Base-by-base conservation (phyloP, 2,888 invertebrate genomes). In the Harpagoxenus sublaevis region DNA sequence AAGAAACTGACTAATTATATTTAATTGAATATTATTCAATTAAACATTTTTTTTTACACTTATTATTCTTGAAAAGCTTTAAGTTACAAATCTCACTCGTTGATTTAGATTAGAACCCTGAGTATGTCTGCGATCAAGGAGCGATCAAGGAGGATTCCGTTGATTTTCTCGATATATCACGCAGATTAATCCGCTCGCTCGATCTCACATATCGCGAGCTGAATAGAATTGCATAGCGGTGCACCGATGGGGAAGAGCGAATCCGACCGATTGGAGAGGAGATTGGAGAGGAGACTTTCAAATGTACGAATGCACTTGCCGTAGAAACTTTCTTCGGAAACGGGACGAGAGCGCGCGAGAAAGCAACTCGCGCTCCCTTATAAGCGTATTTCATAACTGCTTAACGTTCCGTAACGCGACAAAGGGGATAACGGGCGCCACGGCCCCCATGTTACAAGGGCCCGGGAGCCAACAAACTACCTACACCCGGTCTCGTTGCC, bases 301-400 rank as follows among this genome's bases (percentile, higher is more conserved):
- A 94, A 94, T 92, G 92, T 90, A 89, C 90, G 88, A 92, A 91
- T 93, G 94, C 94, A 94, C 93, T 94, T 93, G 93, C 91, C 88
- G 87, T 87, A 89, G 90, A 92, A 94, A 95, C 94, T 94, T 95
- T 95, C 94, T 94, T 94, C 92, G 93, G 83, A 89, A 89, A 87
- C 87, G 90, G 86, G 87, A 88, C 89, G 91, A 87, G 90, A 91
- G 92, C 91, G 90, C 91, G 89, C 92, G 94, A 92, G 94, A 94
- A 94, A 94, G 94, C 62, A 91, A 89, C 85, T 87, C 2, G 35
- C 89, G 90, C 90, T 91, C 92, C 93, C 92, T 93, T 93, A 92
- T 92, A 93, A 93, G 92, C 90, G 92, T 93, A 94, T 94, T 94
- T 95, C 94, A 94, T 95, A 95, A 95, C 94, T 93, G 93, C 91